Base-by-base conservation (phyloP, 2,797 vertebrate genomes). In the Micropoecilia bifurca region DNA sequence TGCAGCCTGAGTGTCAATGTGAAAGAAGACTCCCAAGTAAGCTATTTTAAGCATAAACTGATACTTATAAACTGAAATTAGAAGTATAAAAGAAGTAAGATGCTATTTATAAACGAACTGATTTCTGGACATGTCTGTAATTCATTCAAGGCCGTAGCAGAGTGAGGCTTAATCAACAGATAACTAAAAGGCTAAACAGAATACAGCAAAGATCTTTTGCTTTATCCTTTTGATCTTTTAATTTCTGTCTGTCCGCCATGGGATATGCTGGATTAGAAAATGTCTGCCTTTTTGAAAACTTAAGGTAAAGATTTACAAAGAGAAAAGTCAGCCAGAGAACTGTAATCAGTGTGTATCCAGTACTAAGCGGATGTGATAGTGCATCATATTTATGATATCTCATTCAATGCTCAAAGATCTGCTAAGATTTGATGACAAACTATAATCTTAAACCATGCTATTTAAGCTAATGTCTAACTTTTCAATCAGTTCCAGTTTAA, bases 351-450 rank as follows among this genome's bases (percentile, higher is more conserved):
- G 9, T 30, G 20, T 41, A 9, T 66, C 57, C 12, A 30, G 2
- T 30, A 30, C 9, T 33, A 30, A 16, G 12, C 16, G 6, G 4
- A 30, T 63, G 7, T 63, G 14, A 36, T 22, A 22, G 8, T 9
- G 18, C 22, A 39, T 41, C 1, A 20, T 45, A 22, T 76, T 71
- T 48, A 33, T 41, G 68, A 22, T 50, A 12, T 22, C 48, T 45
- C 20, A 50, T 6, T 22, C 48, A 8, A 22, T n/a, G 16, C 30
- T 36, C 2, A 43, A 14, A 45, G 46, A 43, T 74, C 50, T 71
- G 73, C 76, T 83, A 63, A 77, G 25, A 39, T 30, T 30, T 75
- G 66, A 76, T 68, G 28, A 80, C 72, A 76, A 76, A 55, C n/a
- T 66, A 4, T 73, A 25, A 69, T 45, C 45, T 69, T 69, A 69